Evolutionary conservation across 2,888 invertebrate species (phyloP).

Genomic region (Limenitis camilla): DNA sequence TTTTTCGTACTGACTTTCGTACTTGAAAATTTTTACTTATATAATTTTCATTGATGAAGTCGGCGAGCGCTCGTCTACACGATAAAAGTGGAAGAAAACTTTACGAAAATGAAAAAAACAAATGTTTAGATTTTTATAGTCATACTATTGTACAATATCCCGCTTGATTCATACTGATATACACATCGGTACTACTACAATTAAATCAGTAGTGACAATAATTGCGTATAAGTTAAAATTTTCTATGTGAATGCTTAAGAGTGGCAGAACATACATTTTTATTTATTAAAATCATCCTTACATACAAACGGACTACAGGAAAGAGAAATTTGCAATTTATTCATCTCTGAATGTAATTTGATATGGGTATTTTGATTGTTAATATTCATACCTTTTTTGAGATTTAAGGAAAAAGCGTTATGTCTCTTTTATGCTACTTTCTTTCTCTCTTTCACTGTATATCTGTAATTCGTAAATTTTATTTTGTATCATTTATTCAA

Average conservation of each 20-base stretch:
- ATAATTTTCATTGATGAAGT: background rate
- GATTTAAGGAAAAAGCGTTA: too few relatives aligned
- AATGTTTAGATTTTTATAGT: background rate
- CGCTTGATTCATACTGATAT: background rate
- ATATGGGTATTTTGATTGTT: too few relatives aligned
- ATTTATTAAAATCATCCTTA: too few relatives aligned
- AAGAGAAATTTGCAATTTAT: too few relatives aligned
- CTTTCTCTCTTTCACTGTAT: too few relatives aligned
- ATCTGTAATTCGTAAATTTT: too few relatives aligned
- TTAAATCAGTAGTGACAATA: conserved; percentile 29
- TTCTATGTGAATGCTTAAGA: conserved; percentile 18
- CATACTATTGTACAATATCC: background rate
- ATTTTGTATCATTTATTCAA: too few relatives aligned
- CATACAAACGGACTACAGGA: too few relatives aligned
- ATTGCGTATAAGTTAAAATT: conserved; percentile 22
- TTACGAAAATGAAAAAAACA: background rate
- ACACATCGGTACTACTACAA: conserved; percentile 3
- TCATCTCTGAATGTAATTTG: too few relatives aligned
- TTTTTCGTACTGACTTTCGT: conserved; percentile 2
- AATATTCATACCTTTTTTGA: too few relatives aligned
- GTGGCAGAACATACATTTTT: conserved; percentile 1
- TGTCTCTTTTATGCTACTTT: too few relatives aligned
- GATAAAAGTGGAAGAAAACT: background rate
- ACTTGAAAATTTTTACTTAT: background rate
- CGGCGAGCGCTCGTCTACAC: background rate